Percentiles rank a stretch among this genome's conserved stretches.
Evolutionary conservation across 2,113 vertebrate genomes (phyloP).

Genomic region (Plestiodon gilberti): DNA sequence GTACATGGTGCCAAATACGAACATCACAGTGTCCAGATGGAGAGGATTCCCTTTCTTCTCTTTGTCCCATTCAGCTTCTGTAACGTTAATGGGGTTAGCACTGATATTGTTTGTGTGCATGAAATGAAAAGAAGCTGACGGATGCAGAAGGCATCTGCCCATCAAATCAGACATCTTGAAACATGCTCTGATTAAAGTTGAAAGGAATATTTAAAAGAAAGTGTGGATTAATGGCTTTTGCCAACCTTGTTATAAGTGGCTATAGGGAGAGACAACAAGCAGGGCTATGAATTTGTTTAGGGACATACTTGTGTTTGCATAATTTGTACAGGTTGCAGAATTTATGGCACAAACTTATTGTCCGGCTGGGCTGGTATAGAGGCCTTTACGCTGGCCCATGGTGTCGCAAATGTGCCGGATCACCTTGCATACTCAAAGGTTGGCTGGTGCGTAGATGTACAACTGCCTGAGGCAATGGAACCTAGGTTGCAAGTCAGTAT

Average conservation of each 20-base stretch:
- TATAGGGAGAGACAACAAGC: background rate
- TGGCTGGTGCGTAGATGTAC: background rate
- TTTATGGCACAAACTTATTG: no score
- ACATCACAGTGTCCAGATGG: conserved; percentile 1
- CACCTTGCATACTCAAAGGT: background rate
- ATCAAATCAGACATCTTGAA: background rate
- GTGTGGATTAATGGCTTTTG: rapidly evolving
- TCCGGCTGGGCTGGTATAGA: no score
- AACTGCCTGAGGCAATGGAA: background rate
- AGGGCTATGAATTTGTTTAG: no score
- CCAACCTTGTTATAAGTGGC: background rate
- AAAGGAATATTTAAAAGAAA: background rate
- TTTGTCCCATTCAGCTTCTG: background rate
- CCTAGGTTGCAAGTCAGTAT: background rate
- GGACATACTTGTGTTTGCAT: no score
- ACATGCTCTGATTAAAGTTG: rapidly evolving
- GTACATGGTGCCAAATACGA: conserved; percentile 28
- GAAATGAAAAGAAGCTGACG: background rate
- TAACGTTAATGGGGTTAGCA: background rate
- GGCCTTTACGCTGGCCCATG: background rate
- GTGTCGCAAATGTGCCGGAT: no score
- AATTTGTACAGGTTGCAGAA: no score
- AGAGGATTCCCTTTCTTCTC: conserved; percentile 7
- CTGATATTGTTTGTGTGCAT: background rate
- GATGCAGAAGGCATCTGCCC: background rate